Evolutionary conservation across 1,140 invertebrate species (phyloP).

Genomic region (Drosophila murphyi): DNA sequence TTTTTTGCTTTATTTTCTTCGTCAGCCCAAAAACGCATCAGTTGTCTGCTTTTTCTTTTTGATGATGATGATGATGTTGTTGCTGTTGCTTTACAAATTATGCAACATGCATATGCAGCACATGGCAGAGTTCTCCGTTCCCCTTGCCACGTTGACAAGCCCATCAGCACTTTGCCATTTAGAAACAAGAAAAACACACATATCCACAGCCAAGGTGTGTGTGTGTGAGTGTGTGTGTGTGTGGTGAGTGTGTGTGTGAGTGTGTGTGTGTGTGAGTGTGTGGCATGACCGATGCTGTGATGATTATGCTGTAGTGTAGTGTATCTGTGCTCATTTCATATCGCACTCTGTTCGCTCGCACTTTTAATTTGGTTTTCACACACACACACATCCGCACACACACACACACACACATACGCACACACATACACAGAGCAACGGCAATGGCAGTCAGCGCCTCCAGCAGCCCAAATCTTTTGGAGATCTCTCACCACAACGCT

Average conservation of each 20-base stretch:
- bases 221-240: slow-evolving; percentile 1
- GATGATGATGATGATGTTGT: not conserved
- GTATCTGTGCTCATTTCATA: slow-evolving; percentile 61
- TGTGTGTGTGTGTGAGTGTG: slow-evolving; percentile 1
- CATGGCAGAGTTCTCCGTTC: not conserved
- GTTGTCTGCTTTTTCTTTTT: slow-evolving; percentile 24
- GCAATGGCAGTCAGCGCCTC: slow-evolving; percentile 5
- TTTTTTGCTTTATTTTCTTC: not conserved
- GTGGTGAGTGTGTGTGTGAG: not conserved
- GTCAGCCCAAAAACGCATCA: not conserved
- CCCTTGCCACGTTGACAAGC: not conserved
- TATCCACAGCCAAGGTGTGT: slow-evolving; percentile 30
- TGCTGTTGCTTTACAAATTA: slow-evolving; percentile 53
- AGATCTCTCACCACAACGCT: not conserved
- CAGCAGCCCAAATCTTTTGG: slow-evolving; percentile 25
- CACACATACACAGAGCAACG: not conserved
- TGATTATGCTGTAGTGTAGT: not conserved
- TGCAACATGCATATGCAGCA: slow-evolving; percentile 60
- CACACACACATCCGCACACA: not conserved
- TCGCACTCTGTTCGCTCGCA: slow-evolving; percentile 52
- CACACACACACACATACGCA: not conserved
- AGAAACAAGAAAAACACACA: slow-evolving; percentile 24
- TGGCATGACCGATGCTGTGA: slow-evolving; percentile 6
- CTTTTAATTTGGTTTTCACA: slow-evolving; percentile 73
- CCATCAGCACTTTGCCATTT: slow-evolving; percentile 37